A percentile compares a stretch with the other conserved stretches of the same genome.
Conservation (phyloP, 2,797 vertebrate genomes). For the Micromesistius poutassou region DNA sequence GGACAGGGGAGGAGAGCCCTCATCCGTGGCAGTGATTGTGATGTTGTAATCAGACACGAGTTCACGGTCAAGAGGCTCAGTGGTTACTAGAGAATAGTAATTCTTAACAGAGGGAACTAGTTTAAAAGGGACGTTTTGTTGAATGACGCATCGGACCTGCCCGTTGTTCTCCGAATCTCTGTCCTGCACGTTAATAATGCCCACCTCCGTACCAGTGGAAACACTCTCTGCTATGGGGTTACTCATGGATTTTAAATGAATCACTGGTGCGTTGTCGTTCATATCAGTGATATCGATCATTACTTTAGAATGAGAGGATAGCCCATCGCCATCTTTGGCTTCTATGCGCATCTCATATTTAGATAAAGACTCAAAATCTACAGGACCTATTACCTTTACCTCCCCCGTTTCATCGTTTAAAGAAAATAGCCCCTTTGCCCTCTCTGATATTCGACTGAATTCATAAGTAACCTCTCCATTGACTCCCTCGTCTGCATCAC, state of each 20-base stretch:
- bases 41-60: conserved; percentile 47
- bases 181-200: too few relatives aligned
- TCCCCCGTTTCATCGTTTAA: conserved; percentile 49
- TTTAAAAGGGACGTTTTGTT: conserved; percentile 57
- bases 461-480: conserved; percentile 54
- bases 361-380: conserved; percentile 65
- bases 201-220: too few relatives aligned
- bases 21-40: conserved; percentile 63
- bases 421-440: conserved; percentile 28
- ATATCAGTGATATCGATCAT: conserved; percentile 55
- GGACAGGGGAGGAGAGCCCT: conserved; percentile 60
- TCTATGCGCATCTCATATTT: conserved; percentile 60
- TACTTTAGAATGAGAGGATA: conserved; percentile 38
- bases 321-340: conserved; percentile 55
- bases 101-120: conserved; percentile 55
- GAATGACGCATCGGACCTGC: conserved; percentile 59
- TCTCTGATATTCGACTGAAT: conserved; percentile 1
- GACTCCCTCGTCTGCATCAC: conserved; percentile 60
- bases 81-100: conserved; percentile 57
- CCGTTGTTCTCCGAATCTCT: conserved; percentile 67
- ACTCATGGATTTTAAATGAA: too few relatives aligned
- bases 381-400: conserved; percentile 47
- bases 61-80: conserved; percentile 51
- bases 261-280: conserved; percentile 67
- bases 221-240: too few relatives aligned